A percentile compares a stretch with the other conserved stretches of the same genome.
Conservation (phyloP, 2,113 vertebrate genomes). For the Microcebus ravelobensis region DNA sequence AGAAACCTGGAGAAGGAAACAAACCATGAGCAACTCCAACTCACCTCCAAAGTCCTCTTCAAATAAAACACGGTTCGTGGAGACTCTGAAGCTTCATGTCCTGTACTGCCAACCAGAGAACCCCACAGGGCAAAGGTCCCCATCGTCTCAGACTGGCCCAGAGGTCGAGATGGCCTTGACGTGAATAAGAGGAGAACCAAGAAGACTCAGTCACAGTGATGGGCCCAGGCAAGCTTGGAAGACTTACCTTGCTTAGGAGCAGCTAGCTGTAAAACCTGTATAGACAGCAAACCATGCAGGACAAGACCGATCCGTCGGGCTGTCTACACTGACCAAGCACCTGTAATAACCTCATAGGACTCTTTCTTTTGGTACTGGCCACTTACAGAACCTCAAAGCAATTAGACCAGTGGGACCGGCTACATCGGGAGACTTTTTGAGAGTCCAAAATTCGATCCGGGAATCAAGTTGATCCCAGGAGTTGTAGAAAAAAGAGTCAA, state of each 20-base stretch:
- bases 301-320: background rate
- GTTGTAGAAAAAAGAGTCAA: background rate
- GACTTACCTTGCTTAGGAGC: background rate
- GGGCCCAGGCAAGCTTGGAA: background rate
- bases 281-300: too few species aligned
- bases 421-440: accelerated
- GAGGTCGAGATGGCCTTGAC: background rate
- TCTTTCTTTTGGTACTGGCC: too few species aligned
- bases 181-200: background rate
- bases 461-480: background rate
- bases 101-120: background rate
- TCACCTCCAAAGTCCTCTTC: background rate
- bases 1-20: conserved; percentile 90
- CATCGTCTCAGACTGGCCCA: too few species aligned
- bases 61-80: accelerated
- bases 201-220: background rate
- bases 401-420: background rate
- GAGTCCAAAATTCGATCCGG: too few species aligned
- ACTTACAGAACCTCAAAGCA: background rate
- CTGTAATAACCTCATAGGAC: accelerated
- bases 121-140: accelerated
- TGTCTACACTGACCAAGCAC: accelerated
- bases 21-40: accelerated
- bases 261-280: background rate
- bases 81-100: accelerated